Base-by-base conservation (phyloP, 1,140 invertebrate genomes). In the Reticulitermes speratus region DNA sequence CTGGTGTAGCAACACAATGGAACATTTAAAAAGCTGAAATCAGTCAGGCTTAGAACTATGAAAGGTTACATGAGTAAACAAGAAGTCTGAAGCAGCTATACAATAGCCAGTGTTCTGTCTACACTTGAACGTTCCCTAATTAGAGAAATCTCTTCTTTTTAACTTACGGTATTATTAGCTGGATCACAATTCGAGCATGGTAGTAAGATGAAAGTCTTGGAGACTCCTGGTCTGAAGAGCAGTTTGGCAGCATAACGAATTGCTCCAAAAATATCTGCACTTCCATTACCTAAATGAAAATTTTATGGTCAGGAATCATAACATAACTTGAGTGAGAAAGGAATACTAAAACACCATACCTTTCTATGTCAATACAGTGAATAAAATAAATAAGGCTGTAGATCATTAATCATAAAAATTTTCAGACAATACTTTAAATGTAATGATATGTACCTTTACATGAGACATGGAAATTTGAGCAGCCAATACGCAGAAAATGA, bases 191-290 rank as follows among this genome's bases (percentile, higher is more conserved):
- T 91, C 0, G 94, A 94, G 90, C 97, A 98, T 1, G 97, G 96
- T 88, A 98, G 89, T 12, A 98, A 91, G 83, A 98, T 92, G 86
- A 98, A 95, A 3, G 95, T 96, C 89, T 97, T 97, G 0, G 96
- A 96, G 6, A 95, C 96, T 32, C 96, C 97, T 1, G 96, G 93
- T n/a, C 97, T 93, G 91, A 97, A 97, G 84, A 95, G 93, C 30
- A 98, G 92, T 83, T 94, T 92, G 6, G 95, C 94, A 65, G 96
- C 96, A 88, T 94, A 95, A 14, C 93, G 93, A 19, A 98, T 93
- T 7, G 97, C 97, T 32, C 91, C 92, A 88, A 97, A 95, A 86
- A 96, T 93, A 90, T 97, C 96, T 45, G 93, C 91, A 88, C 91
- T 94, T 59, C 94, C 94, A 88, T 92, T 90, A n/a, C 92, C 92